Evolutionary conservation across 1,140 invertebrate species (phyloP).

Genomic region (Steinernema khuongi): DNA sequence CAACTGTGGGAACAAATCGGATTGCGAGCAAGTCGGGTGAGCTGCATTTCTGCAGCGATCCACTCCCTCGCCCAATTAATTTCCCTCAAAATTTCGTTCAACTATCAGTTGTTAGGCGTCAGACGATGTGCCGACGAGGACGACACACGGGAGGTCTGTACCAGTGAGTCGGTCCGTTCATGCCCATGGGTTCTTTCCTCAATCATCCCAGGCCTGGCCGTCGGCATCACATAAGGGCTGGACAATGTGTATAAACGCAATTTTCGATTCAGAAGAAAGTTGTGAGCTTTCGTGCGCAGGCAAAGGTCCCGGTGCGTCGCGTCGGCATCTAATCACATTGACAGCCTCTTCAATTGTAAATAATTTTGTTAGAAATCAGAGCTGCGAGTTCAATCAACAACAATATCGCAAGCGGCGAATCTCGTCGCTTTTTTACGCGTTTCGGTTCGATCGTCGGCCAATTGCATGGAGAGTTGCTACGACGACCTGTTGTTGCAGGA

Average conservation of each 20-base stretch:
- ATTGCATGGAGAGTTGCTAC: too few species aligned
- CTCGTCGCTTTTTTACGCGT: not conserved
- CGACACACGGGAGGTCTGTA: too few species aligned
- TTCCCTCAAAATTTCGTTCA: too few species aligned
- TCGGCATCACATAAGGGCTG: not conserved
- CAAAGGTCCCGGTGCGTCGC: constrained; percentile 1
- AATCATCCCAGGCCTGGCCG: not conserved
- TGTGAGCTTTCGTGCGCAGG: not conserved
- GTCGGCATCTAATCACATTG: constrained; percentile 1
- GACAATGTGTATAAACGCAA: constrained; percentile 2
- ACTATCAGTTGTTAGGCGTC: not conserved
- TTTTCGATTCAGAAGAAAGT: constrained; percentile 10
- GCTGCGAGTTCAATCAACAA: not conserved
- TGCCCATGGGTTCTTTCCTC: not conserved
- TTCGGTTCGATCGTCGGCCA: not conserved
- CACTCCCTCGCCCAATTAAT: not conserved
- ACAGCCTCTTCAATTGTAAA: constrained; percentile 11
- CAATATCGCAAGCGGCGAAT: not conserved
- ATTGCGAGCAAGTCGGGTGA: not conserved
- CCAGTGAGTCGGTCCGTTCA: not conserved
- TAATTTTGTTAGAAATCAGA: constrained; percentile 10
- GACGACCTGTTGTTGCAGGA: constrained; percentile 7
- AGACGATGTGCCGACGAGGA: not conserved
- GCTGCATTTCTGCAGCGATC: not conserved
- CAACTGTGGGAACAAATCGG: not conserved